Conservation (phyloP, 2,888 invertebrate genomes). For the Microchrysa polita region DNA sequence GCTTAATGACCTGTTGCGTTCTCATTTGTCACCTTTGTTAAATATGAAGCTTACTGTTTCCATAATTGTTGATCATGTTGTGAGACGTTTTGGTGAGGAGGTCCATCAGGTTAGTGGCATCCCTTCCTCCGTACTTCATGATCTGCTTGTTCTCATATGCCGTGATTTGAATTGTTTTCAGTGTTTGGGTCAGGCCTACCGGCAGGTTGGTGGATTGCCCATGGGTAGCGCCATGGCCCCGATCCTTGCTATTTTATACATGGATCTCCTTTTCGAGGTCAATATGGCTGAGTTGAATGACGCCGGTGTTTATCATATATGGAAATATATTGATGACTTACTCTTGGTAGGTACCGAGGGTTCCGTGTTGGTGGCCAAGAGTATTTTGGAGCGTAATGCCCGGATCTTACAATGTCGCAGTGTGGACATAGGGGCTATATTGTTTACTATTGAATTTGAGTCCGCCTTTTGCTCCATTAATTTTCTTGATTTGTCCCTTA, state of each 20-base stretch:
- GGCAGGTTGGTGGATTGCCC: not conserved
- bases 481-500: not conserved
- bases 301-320: not conserved
- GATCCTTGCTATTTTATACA: not conserved
- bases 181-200: not conserved
- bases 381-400: not conserved
- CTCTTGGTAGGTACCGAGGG: not conserved
- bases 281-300: too few species aligned
- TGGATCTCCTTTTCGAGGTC: too few species aligned
- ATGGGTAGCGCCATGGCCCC: not conserved
- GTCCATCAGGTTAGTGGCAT: not conserved
- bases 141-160: not conserved
- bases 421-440: not conserved
- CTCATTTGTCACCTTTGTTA: too few species aligned
- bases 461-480: not conserved
- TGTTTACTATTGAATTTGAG: constrained; percentile 1
- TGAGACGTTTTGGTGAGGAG: too few species aligned
- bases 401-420: not conserved
- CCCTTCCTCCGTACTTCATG: not conserved
- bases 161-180: not conserved
- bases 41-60: too few species aligned
- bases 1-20: too few species aligned
- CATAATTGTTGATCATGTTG: not conserved
- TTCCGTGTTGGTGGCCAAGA: not conserved
- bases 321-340: not conserved